These are phyloP conservation scores for Ptyas mucosa DNA, from an alignment of 2,113 vertebrate genomes.

Conservation along the genomic window DNA sequence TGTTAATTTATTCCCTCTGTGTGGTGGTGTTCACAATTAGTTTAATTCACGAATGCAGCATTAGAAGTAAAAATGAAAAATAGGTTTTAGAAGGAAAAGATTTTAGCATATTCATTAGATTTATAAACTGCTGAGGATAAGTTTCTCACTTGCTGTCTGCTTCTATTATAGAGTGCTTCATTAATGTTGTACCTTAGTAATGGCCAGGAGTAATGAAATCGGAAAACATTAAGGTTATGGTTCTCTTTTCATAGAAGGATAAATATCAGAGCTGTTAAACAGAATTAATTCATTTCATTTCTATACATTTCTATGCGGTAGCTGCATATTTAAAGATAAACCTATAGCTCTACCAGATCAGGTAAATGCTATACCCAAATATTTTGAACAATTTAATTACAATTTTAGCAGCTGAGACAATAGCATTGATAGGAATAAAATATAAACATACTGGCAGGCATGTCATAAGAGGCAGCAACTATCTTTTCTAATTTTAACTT, in stretches of 20 bases:
- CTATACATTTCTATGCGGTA: background rate
- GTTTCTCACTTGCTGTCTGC: background rate
- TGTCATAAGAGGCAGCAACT: background rate
- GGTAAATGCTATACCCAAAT: background rate
- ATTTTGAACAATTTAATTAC: background rate
- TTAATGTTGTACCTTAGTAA: background rate
- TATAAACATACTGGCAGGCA: background rate
- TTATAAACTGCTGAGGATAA: background rate
- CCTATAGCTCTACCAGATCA: background rate
- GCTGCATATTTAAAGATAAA: background rate
- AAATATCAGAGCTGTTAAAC: background rate
- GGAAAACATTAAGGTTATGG: background rate
- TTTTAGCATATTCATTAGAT: constrained; percentile 9
- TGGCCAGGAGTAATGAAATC: background rate
- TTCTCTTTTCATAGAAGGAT: background rate
- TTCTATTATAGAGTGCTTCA: background rate
- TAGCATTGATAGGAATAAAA: background rate
- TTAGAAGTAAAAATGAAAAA: constrained; percentile 11
- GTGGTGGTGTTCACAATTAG: constrained; percentile 3
- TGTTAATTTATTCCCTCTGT: constrained; percentile 23
- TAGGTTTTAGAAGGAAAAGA: background rate
- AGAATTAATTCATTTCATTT: background rate
- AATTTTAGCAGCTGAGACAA: background rate
- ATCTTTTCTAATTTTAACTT: background rate
- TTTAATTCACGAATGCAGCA: background rate